Conservation (phyloP, 2,797 vertebrate species). For the Loriculus beryllinus region DNA sequence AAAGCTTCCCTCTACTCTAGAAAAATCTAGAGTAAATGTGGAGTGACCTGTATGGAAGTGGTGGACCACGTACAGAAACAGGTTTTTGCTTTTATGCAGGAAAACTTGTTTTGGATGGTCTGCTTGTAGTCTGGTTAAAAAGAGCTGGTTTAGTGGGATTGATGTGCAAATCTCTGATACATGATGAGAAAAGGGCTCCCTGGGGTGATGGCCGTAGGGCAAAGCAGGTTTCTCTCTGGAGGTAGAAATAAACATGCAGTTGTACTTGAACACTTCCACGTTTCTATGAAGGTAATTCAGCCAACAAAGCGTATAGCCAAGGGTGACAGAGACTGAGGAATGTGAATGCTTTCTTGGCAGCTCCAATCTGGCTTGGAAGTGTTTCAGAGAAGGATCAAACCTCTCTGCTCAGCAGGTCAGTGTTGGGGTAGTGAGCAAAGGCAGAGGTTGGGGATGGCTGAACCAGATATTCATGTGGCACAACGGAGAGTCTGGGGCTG, state of each 20-base stretch:
- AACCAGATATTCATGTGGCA: neutral
- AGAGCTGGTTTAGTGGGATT: neutral
- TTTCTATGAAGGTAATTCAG: constrained; percentile 32
- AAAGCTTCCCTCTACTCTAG: neutral
- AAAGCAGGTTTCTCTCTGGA: neutral
- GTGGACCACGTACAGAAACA: neutral
- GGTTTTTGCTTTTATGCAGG: neutral
- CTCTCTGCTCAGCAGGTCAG: accelerated
- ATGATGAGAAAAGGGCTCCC: neutral
- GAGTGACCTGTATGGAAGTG: neutral
- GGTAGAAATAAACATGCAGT: neutral
- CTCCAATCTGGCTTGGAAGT: constrained; percentile 14
- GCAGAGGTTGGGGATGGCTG: constrained; percentile 2
- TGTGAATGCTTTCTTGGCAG: constrained; percentile 55
- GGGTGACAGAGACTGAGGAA: constrained; percentile 52
- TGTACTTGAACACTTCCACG: neutral
- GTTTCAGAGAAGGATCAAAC: constrained; percentile 56
- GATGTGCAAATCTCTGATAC: neutral
- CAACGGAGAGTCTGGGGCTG: neutral
- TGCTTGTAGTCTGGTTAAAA: neutral
- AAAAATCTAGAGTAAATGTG: neutral
- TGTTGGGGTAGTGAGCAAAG: neutral
- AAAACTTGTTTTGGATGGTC: neutral
- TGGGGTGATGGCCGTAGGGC: neutral
- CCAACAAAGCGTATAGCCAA: constrained; percentile 26